Conservation (phyloP, 1,140 invertebrate genomes). For the Drosophila parvula region DNA sequence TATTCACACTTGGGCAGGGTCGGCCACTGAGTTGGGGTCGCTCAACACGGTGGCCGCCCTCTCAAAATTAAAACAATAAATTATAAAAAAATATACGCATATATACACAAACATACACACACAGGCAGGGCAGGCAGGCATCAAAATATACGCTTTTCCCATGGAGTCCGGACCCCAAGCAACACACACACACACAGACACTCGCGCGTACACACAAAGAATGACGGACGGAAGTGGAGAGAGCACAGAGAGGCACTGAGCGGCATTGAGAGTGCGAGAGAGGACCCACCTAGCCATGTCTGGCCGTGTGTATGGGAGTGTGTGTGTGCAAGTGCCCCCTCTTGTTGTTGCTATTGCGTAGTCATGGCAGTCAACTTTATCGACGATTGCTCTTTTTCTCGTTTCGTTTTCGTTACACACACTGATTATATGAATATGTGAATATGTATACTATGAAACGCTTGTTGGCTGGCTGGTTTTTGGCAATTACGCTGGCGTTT, state of each 20-base stretch:
- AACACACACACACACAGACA: constrained; percentile 26
- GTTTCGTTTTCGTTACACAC: constrained; percentile 50
- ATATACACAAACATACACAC: constrained; percentile 22
- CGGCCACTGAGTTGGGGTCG: constrained; percentile 17
- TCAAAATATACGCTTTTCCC: constrained; percentile 53
- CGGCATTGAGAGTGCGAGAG: constrained; percentile 43
- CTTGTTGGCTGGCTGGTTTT: constrained; percentile 52
- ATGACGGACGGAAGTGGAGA: constrained; percentile 42
- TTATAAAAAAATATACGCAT: constrained; percentile 66
- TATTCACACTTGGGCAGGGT: constrained; percentile 29
- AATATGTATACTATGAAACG: constrained; percentile 72
- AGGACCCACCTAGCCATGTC: constrained; percentile 38
- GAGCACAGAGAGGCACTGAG: constrained; percentile 44
- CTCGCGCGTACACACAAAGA: constrained; percentile 17
- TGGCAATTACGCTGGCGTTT: constrained; percentile 47
- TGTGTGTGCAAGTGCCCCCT: constrained; percentile 36
- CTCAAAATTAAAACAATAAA: constrained; percentile 75
- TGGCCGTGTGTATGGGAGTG: constrained; percentile 13
- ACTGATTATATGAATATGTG: constrained; percentile 74
- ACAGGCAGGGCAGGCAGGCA: constrained; percentile 23
- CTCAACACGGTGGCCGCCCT: constrained; percentile 52
- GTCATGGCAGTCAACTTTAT: constrained; percentile 77
- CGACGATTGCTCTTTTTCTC: constrained; percentile 68
- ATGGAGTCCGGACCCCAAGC: constrained; percentile 43
- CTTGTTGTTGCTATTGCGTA: constrained; percentile 80